Conservation (phyloP, 2,888 invertebrate genomes). For the Actias luna region DNA sequence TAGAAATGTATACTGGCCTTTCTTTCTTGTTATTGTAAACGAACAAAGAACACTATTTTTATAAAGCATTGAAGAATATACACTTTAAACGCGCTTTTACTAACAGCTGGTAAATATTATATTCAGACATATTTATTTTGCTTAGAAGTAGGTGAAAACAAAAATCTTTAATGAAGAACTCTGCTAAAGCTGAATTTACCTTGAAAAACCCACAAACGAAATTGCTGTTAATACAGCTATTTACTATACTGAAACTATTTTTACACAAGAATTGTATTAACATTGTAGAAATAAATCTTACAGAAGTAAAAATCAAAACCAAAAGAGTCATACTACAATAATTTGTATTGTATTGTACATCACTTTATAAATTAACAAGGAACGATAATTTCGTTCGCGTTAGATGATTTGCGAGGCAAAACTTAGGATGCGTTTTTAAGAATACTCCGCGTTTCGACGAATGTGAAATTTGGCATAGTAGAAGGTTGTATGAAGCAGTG, state of each 20-base stretch:
- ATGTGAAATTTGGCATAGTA: too few species aligned
- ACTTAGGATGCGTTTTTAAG: too few species aligned
- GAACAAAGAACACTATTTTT: neutral
- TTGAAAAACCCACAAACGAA: neutral
- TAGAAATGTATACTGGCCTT: neutral
- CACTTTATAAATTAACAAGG: too few species aligned
- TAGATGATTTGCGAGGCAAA: too few species aligned
- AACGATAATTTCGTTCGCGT: too few species aligned
- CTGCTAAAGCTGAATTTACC: neutral
- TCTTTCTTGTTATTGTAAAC: neutral
- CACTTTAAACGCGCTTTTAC: neutral
- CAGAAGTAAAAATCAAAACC: too few species aligned
- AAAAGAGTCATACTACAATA: too few species aligned
- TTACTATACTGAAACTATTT: neutral
- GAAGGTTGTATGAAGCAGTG: too few species aligned
- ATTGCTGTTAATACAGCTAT: neutral
- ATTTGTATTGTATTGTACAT: too few species aligned
- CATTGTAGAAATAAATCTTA: too few species aligned
- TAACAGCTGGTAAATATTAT: slow-evolving; percentile 3
- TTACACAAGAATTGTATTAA: neutral
- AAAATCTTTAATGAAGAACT: slow-evolving; percentile 5
- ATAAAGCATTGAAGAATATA: neutral
- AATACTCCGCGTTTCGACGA: too few species aligned
- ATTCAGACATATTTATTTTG: slow-evolving; percentile 2
- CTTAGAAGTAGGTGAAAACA: neutral